A percentile compares a stretch with the other conserved stretches of the same genome.
Evolutionary conservation across 2,888 invertebrate species (phyloP).

Genomic region (Antheraea assamensis): DNA sequence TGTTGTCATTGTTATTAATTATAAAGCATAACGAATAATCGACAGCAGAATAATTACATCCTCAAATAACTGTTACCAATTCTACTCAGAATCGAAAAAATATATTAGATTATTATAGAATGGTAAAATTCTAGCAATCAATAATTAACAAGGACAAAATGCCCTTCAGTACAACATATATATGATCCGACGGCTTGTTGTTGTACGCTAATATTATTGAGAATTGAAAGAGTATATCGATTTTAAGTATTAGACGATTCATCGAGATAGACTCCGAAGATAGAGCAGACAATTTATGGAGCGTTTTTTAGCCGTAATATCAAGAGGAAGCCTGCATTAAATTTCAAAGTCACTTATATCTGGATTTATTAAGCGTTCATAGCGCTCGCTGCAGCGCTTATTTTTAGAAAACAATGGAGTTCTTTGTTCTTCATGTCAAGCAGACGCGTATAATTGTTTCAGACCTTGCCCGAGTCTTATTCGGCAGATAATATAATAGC

Average conservation of each 20-base stretch:
- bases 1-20: no score
- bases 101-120: no score
- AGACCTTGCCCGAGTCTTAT: conserved; percentile 30
- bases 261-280: background rate
- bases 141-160: background rate
- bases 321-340: background rate
- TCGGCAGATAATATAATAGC: background rate
- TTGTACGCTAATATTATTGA: background rate
- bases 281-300: background rate
- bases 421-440: conserved; percentile 5
- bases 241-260: background rate
- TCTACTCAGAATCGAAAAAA: no score
- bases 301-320: background rate
- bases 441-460: conserved; percentile 22
- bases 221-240: background rate
- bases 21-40: no score
- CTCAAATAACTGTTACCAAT: no score
- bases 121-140: background rate
- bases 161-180: background rate
- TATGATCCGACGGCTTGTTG: background rate
- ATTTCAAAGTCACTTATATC: background rate
- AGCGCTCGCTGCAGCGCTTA: background rate
- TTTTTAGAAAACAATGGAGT: conserved; percentile 15
- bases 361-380: conserved; percentile 3
- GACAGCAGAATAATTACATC: no score